phyloP scores from a whole-genome alignment of 2,888 invertebrate species.

The Pachydiplax longipennis region DNA sequence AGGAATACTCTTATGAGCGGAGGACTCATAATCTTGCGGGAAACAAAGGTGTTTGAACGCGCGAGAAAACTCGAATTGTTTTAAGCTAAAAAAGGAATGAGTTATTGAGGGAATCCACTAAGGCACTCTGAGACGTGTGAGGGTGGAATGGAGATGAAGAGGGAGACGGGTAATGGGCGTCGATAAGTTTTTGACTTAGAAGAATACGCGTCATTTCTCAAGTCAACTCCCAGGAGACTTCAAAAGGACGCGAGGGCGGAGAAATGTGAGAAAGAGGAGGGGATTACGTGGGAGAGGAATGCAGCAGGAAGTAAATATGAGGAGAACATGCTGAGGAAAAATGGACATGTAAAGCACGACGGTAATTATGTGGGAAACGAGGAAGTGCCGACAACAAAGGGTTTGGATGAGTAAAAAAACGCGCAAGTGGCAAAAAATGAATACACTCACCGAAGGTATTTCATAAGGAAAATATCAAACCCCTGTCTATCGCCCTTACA shows the following conservation, averaged over 20 bases:
- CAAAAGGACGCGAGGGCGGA: background rate
- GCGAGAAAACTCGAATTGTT: background rate
- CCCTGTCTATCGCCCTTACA: too few relatives aligned
- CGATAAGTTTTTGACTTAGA: background rate
- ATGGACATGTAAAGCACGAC: background rate
- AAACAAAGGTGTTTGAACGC: background rate
- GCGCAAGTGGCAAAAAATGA: background rate
- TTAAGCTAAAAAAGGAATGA: background rate
- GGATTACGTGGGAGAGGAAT: background rate
- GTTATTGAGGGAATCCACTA: background rate
- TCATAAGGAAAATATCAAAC: too few relatives aligned
- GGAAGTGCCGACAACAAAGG: background rate
- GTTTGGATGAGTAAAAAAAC: background rate
- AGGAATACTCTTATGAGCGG: background rate
- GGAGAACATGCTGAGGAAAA: background rate
- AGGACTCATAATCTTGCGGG: background rate
- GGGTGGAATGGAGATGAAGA: background rate
- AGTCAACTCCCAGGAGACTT: background rate
- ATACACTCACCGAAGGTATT: too few relatives aligned
- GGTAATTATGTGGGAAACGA: background rate
- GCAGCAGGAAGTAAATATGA: background rate
- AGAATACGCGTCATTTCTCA: background rate
- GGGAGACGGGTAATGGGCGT: background rate
- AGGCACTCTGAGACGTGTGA: background rate
- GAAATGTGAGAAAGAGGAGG: background rate